Evolutionary conservation across 2,888 invertebrate species (phyloP), one percentile per base, ranked within the genome.

Genomic region (Pterostichus niger): DNA sequence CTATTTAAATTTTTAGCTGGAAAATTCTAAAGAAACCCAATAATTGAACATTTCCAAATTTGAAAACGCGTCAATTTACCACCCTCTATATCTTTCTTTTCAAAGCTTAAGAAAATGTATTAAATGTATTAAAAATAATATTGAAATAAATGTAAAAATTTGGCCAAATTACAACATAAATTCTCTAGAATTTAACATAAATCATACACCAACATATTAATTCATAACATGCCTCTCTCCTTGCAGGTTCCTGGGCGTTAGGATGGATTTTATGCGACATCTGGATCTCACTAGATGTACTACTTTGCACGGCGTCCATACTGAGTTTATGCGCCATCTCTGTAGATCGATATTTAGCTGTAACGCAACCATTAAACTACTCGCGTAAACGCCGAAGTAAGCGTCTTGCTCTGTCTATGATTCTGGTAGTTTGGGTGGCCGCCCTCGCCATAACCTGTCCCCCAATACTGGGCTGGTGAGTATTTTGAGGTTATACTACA

Each of bases 401-500:
- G 90, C 93, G 96, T 84, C 90, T 97, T 84, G 97, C 97, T 0
- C 92, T 96, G 77, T 91, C 95, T 11, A 96, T 98, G 95, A 97
- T 98, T 85, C 92, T 96, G 71, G 94, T 95, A 64, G 98, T 98
- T 0, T 99, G 98, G 99, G 91, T 96, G 6, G 92, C 96, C 24
- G 97, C 98, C 2, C 94, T 97, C 64, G 92, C 97, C 46, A 98
- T 99, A 84, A 98, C 98, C n/a, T 97, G 98, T 86, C 98, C 98
- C 0, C 98, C 98, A 2, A 95, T 99, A 91, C 93, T 98, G 85
- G 97, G 97, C 87, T 97, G 97, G 97, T 95, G 89, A 92, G 93
- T 75, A 9, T 24, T 24, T 24, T 1, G 24, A 2, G 24, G 3
- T 24, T 2, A 24, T 24, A n/a, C n/a, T n/a, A n/a, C n/a, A n/a